Evolutionary conservation across 2,113 vertebrate genomes (phyloP), one percentile per base, ranked within the genome.

Genomic region (Himantopus leucocephalus): DNA sequence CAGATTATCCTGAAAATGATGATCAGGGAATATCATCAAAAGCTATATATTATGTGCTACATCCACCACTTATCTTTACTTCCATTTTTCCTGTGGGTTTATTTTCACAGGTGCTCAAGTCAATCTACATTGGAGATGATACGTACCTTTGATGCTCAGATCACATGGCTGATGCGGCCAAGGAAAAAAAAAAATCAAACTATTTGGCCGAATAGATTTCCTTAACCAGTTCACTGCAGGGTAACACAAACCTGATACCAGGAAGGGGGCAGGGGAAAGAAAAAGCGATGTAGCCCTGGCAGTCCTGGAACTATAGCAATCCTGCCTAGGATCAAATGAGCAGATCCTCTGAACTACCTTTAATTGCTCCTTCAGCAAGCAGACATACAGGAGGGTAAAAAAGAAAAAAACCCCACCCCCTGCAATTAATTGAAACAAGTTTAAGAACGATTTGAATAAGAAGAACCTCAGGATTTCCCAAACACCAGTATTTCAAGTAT

Each of bases 401-500:
- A 39, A 6, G 11, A 34, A 68, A 56, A 23, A 20, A 48, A 37
- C 34, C 8, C 6, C 39, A 34, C 64, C 9, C 23, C 12, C 50
- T 62, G 53, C 90, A 94, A 85, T 75, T 8, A 92, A 79, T 0
- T 68, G 30, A 34, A 60, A 74, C 0, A 0, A 64, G 17, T 84
- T 86, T 71, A 89, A 88, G 68, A 95, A 93, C 35, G 4, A 5
- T 62, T 50, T 53, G 59, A 90, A 6, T 47, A 84, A 59, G n/a
- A 63, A 72, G 90, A 70, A 35, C 24, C 26, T 68, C 48, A 68
- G 35, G 48, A 78, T 60, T 94, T 84, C 60, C 73, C 64, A 72
- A 92, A 92, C 32, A 94, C 34, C 47, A 64, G 24, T 53, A 94
- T 72, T 95, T 96, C 92, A 97, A 96, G 80, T 91, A 95, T 43